Evolutionary conservation across 2,888 invertebrate species (phyloP).

Genomic region (Drosophila testacea): DNA sequence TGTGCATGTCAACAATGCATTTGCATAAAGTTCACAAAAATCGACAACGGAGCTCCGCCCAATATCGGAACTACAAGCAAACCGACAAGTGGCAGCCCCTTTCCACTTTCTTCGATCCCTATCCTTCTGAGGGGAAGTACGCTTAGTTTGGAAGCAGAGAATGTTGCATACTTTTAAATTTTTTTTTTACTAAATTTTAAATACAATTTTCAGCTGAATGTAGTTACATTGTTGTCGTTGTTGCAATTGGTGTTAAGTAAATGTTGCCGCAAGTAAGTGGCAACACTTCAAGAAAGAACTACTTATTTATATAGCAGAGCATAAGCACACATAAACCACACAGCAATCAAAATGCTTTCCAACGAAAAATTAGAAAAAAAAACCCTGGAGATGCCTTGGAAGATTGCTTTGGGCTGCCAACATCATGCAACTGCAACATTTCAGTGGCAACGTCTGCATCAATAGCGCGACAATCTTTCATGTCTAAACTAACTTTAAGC

Average conservation of each 20-base stretch:
- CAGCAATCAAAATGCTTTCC: constrained; percentile 40
- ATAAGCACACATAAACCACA: constrained; percentile 36
- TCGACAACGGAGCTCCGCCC: constrained; percentile 36
- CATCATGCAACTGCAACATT: constrained; percentile 10
- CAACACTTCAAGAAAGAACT: constrained; percentile 52
- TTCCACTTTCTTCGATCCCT: neutral
- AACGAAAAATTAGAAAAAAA: constrained; percentile 30
- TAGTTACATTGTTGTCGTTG: constrained; percentile 50
- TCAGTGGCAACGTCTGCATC: constrained; percentile 47
- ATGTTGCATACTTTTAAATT: constrained; percentile 56
- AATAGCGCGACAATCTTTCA: constrained; percentile 76
- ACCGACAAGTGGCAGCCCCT: constrained; percentile 18
- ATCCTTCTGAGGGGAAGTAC: neutral
- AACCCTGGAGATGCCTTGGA: constrained; percentile 2
- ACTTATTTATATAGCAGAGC: constrained; percentile 15
- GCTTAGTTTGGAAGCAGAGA: constrained; percentile 32
- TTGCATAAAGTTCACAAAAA: constrained; percentile 74
- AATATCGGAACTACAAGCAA: constrained; percentile 39
- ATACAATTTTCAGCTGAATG: constrained; percentile 71
- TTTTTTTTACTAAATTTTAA: constrained; percentile 57
- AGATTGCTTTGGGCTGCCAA: constrained; percentile 37
- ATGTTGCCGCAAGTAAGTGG: constrained; percentile 80
- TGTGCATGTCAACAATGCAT: constrained; percentile 66
- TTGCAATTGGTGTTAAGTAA: constrained; percentile 74
- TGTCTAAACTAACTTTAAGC: constrained; percentile 75